These are phyloP conservation scores for Apocheima hispidaria DNA, from an alignment of 2,888 invertebrate species.

Conservation along the genomic window DNA sequence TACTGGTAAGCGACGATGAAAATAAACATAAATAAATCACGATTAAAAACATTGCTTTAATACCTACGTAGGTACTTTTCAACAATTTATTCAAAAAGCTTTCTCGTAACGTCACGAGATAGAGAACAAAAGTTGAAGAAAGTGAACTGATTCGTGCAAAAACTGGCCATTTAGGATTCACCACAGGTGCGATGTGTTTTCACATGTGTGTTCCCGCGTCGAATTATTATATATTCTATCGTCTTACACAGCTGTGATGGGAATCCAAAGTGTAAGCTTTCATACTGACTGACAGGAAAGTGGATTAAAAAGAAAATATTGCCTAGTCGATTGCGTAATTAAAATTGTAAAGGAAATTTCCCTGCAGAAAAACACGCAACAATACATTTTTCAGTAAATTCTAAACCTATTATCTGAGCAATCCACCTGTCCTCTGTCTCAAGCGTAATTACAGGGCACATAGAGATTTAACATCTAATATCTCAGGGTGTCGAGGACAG, in stretches of 20 bases:
- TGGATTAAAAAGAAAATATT: slow-evolving; percentile 34
- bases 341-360: background rate
- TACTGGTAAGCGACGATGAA: too few relatives aligned
- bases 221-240: slow-evolving; percentile 71
- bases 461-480: too few relatives aligned
- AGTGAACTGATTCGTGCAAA: slow-evolving; percentile 48
- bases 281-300: slow-evolving; percentile 62
- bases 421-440: too few relatives aligned
- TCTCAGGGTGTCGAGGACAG: too few relatives aligned
- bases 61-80: background rate
- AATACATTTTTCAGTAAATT: too few relatives aligned
- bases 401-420: too few relatives aligned
- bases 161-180: slow-evolving; percentile 62
- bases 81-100: slow-evolving; percentile 39
- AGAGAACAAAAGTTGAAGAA: slow-evolving; percentile 51
- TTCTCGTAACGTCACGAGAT: slow-evolving; percentile 49
- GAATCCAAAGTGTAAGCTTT: slow-evolving; percentile 56
- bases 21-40: too few relatives aligned
- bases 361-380: too few relatives aligned
- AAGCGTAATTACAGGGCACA: too few relatives aligned
- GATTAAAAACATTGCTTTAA: background rate
- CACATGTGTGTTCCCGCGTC: slow-evolving; percentile 63
- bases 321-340: slow-evolving; percentile 3
- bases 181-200: slow-evolving; percentile 69
- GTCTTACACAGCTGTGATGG: slow-evolving; percentile 48